phyloP scores from a whole-genome alignment of 2,888 invertebrate species.

The Allacma fusca region DNA sequence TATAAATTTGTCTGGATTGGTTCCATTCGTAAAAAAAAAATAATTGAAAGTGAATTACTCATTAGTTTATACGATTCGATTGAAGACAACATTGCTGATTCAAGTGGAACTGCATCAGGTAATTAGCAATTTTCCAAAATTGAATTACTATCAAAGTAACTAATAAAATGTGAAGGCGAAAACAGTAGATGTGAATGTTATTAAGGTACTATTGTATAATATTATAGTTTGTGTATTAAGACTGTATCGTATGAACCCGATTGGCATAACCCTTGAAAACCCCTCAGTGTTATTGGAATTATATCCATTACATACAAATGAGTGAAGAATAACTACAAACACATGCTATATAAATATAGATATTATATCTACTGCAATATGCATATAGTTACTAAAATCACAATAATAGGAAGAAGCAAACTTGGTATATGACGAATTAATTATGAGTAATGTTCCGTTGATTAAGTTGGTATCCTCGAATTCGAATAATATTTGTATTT shows the following conservation, averaged over 20 bases:
- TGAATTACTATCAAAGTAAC: too few species aligned
- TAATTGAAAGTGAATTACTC: constrained; percentile 23
- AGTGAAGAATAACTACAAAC: background rate
- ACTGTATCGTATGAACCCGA: background rate
- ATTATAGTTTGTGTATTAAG: background rate
- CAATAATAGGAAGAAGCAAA: background rate
- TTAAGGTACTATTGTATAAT: background rate
- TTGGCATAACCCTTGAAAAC: background rate
- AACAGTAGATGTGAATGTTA: background rate
- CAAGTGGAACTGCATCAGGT: constrained; percentile 30
- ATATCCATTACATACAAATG: background rate
- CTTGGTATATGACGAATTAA: background rate
- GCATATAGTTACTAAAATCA: background rate
- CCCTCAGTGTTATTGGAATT: constrained; percentile 16
- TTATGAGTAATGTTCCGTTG: background rate
- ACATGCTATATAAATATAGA: background rate
- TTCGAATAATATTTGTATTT: constrained; percentile 16
- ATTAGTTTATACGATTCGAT: constrained; percentile 38
- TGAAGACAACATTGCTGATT: constrained; percentile 41
- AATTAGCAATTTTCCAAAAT: background rate
- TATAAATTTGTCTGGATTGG: background rate
- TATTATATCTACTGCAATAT: too few species aligned
- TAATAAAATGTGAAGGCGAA: too few species aligned
- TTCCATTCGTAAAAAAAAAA: constrained; percentile 1
- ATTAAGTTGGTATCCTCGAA: background rate